Conservation (phyloP, 2,113 vertebrate genomes). For the Gavia stellata region DNA sequence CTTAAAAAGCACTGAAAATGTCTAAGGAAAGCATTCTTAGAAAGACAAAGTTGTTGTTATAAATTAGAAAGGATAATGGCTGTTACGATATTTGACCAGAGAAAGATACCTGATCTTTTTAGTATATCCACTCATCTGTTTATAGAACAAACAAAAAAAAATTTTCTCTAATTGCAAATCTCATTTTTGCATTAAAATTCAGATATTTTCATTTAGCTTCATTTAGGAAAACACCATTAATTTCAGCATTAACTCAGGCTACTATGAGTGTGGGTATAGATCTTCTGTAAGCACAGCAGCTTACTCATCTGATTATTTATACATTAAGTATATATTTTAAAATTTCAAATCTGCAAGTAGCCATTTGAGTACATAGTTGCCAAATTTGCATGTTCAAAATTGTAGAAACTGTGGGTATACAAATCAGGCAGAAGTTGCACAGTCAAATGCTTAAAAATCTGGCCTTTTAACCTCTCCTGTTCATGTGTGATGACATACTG, state of each 20-base stretch:
- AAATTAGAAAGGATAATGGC: not conserved
- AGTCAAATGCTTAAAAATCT: not conserved
- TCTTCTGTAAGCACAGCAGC: not conserved
- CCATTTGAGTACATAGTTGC: not conserved
- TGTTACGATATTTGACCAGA: not conserved
- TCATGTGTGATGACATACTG: slow-evolving; percentile 22
- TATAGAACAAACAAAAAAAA: not conserved
- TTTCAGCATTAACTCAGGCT: not conserved
- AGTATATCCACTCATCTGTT: not conserved
- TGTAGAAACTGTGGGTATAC: not conserved
- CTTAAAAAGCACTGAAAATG: not conserved
- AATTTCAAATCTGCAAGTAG: not conserved
- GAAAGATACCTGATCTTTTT: not conserved
- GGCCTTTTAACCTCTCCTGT: slow-evolving; percentile 1
- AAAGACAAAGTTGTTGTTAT: not conserved
- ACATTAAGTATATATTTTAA: not conserved
- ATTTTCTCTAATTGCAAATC: not conserved
- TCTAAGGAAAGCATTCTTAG: not conserved
- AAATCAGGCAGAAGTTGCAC: not conserved
- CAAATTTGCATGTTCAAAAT: not conserved
- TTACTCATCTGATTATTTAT: not conserved
- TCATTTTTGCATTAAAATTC: not conserved
- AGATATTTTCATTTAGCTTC: not conserved
- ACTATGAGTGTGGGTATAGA: not conserved
- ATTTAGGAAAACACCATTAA: not conserved